phyloP scores from a whole-genome alignment of 2,888 invertebrate species.

The Nomada ruficornis region DNA sequence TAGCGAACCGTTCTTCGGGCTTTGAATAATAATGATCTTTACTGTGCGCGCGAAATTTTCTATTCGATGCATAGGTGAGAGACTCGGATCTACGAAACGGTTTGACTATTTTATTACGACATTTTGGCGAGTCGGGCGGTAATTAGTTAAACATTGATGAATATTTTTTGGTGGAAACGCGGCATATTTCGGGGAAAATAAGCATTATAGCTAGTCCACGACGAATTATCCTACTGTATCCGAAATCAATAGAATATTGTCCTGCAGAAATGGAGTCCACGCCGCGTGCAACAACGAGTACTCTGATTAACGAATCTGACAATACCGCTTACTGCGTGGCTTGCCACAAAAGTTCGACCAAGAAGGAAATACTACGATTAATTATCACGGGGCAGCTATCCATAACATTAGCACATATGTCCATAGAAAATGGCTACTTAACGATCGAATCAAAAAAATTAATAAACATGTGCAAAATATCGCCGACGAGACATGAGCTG shows the following conservation, averaged over 20 bases:
- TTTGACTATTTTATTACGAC: background rate
- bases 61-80: too few relatives aligned
- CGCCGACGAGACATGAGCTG: fast-evolving
- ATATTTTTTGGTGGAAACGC: too few relatives aligned
- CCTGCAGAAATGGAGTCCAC: background rate
- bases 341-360: background rate
- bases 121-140: too few relatives aligned
- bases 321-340: background rate
- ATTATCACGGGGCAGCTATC: background rate
- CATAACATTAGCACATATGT: background rate
- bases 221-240: too few relatives aligned
- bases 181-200: too few relatives aligned
- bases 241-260: too few relatives aligned
- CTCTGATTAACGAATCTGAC: background rate
- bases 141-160: too few relatives aligned
- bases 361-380: slow-evolving; percentile 1
- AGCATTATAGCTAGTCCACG: too few relatives aligned
- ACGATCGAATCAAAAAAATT: fast-evolving
- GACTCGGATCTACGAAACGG: too few relatives aligned
- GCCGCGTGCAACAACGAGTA: background rate
- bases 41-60: too few relatives aligned
- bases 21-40: too few relatives aligned
- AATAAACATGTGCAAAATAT: background rate
- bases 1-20: too few relatives aligned
- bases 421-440: background rate